Evolutionary conservation across 2,888 invertebrate species (phyloP), one percentile per base, ranked within the genome.

Genomic region (Drosophila paracracens): DNA sequence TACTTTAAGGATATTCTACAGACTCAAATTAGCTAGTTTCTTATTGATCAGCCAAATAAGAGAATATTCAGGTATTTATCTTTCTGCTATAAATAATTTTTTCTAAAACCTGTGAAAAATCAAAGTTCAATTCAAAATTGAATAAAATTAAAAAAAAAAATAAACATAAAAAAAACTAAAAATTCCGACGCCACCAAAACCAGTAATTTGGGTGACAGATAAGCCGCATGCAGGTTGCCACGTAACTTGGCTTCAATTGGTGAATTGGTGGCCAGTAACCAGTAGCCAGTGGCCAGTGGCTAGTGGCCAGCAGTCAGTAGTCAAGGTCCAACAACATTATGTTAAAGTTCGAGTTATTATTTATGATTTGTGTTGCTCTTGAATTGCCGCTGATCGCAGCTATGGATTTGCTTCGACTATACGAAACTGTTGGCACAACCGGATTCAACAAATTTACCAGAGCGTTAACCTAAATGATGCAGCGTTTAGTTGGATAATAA

Each of bases 171-270:
- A 71, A 57, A 74, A 66, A 62, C 71, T 64, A 51, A 67, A 60
- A 74, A 77, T 63, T 71, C 11, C 62, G 54, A 52, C 62, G 63
- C 65, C 46, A 33, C 43, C 40, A 58, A 54, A 70, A 66, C 63
- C 51, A 67, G 59, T 67, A 61, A 46, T 36, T 68, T 65, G 56
- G 21, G 40, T 53, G 29, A 46, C 25, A 46, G 46, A 48, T 59
- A 51, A 53, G 56, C 52, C 66, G 53, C 51, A 57, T 67, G 66
- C 56, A 57, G 46, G 21, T 56, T 50, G 70, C 63, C 84, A 85
- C 83, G 85, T 85, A 78, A 52, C 67, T 66, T 69, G 62, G 57
- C 58, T 65, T 61, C 75, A 77, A 53, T 70, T 61, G 25, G 25
- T 46, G 46, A 78, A 48, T 70, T 61, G 16, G 46, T 46, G 25